Base-by-base conservation (phyloP, 2,888 invertebrate species). In the Hyalella azteca region DNA sequence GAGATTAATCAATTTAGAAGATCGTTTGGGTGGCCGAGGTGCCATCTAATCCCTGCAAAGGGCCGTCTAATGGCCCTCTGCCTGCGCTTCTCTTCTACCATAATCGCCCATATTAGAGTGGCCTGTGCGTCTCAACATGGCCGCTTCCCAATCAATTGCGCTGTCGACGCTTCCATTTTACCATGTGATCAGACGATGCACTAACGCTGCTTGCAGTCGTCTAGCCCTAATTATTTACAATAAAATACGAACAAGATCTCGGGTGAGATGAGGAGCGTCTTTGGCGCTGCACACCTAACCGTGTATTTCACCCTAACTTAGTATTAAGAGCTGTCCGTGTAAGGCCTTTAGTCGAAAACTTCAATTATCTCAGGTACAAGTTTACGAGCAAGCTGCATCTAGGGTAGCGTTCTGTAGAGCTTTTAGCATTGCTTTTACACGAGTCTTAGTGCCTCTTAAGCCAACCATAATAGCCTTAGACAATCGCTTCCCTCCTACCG, bases 1-100 rank as follows among this genome's bases (percentile, higher is more conserved):
- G 36, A 36, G 60, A 60, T 60, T 60, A 60, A 60, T 60, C 60
- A 60, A 60, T 60, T 60, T 36, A 60, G 60, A 60, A 60, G 60
- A 60, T 60, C 60, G 60, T 60, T 60, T 60, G 60, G 60, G 36
- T 36, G 22, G 36, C 36, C 36, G 60, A 29, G 9, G 60, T 36
- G 60, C 60, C 60, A 60, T 60, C 60, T 60, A 60, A 60, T 60
- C 60, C 36, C 32, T 60, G 60, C 60, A 60, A 36, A 36, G 36
- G 60, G 36, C 36, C 60, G 36, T 60, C 36, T 60, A 60, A 60
- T 60, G 60, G 60, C 36, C 54, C 54, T 54, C 54, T 22, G 54
- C 54, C 26, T 54, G 54, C 54, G 54, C 54, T 29, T 54, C 54
- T 54, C 54, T 29, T 54, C 54, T 22, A 22, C 54, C 54, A 54